phyloP scores from a whole-genome alignment of 2,113 vertebrate genomes.

The Oncorhynchus clarkii region DNA sequence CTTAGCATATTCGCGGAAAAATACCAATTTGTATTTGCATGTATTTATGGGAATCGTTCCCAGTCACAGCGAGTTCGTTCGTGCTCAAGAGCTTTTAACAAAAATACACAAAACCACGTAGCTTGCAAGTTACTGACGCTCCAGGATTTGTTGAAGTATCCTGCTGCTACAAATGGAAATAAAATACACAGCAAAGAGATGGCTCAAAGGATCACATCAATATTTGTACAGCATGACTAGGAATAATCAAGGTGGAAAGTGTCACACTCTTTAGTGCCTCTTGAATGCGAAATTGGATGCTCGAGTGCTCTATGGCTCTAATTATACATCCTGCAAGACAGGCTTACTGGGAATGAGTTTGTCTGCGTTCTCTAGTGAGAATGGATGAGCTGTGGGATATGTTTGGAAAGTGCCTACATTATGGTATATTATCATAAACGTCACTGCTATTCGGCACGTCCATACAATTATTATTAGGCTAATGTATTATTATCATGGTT shows the following conservation, averaged over 20 bases:
- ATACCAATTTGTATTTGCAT: constrained; percentile 67
- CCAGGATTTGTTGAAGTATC: constrained; percentile 86
- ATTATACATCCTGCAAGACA: constrained; percentile 74
- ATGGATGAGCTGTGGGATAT: constrained; percentile 30
- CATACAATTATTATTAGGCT: no score
- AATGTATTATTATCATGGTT: no score
- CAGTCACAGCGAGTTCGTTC: constrained; percentile 72
- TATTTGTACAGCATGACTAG: constrained; percentile 99
- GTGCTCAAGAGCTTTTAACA: constrained; percentile 82
- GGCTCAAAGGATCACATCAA: constrained; percentile 95
- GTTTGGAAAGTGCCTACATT: neutral
- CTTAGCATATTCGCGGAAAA: constrained; percentile 57
- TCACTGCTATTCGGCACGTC: no score
- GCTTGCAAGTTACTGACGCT: constrained; percentile 79
- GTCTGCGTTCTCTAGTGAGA: constrained; percentile 48
- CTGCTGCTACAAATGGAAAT: constrained; percentile 81
- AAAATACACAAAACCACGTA: constrained; percentile 76
- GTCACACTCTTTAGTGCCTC: constrained; percentile 81
- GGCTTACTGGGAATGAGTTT: constrained; percentile 69
- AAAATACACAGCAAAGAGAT: constrained; percentile 82
- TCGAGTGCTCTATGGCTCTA: constrained; percentile 77
- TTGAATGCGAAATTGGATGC: constrained; percentile 84
- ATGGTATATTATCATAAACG: neutral
- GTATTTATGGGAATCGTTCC: constrained; percentile 64
- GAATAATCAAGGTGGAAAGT: constrained; percentile 94